Evolutionary conservation across 35 echinoderm and acorn worm genomes (phyloP), one percentile per base, ranked within the genome.

Genomic region (Anneissia japonica): DNA sequence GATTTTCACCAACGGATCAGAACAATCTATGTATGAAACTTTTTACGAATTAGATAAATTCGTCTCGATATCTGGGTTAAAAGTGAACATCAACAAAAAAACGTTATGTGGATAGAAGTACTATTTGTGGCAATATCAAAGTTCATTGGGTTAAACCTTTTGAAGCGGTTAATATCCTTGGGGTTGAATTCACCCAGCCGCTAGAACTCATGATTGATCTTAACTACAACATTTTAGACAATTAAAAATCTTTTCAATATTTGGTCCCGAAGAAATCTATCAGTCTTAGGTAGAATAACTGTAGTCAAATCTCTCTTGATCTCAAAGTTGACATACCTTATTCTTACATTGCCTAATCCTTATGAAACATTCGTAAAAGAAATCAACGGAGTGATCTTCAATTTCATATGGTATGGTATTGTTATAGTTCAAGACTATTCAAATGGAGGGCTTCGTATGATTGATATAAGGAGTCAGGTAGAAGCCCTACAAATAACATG

Each of bases 81-180:
- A 81, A 37, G 35, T 81, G 32, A 81, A 81, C 36, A 36, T 36
- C 38, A 36, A 81, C 29, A 81, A 81, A 81, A 23, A 81, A 81
- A 34, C 12, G 79, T 36, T 12, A 14, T 81, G 32, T 36, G 37
- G 37, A 81, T 81, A 35, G 79, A n/a, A n/a, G n/a, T n/a, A n/a
- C n/a, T n/a, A n/a, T n/a, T n/a, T n/a, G n/a, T n/a, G n/a, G n/a
- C n/a, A n/a, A n/a, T n/a, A n/a, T n/a, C n/a, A n/a, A n/a, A n/a
- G n/a, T n/a, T n/a, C n/a, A n/a, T n/a, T n/a, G n/a, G n/a, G n/a
- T n/a, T n/a, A n/a, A n/a, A n/a, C n/a, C n/a, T n/a, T n/a, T n/a
- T n/a, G n/a, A n/a, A 12, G n/a, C 51, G n/a, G n/a, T n/a, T n/a
- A n/a, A n/a, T n/a, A n/a, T n/a, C n/a, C n/a, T n/a, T n/a, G n/a